Evolutionary conservation across 2,797 vertebrate species (phyloP).

Genomic region (Halcyon badia): DNA sequence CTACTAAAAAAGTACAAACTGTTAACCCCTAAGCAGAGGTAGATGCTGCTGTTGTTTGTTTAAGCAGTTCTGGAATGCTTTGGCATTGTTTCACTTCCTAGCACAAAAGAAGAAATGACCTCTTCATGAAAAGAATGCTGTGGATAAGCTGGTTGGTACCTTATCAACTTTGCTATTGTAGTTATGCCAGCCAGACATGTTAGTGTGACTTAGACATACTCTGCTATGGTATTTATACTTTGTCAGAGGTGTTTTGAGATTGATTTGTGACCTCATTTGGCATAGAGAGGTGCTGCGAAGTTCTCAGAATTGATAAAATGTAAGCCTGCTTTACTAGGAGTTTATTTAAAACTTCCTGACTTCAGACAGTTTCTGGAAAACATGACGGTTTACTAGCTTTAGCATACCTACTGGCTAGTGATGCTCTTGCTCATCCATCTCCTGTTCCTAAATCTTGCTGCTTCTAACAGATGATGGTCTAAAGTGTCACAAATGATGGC

Average conservation of each 20-base stretch:
- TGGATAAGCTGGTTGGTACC: conserved; percentile 70
- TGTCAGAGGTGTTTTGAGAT: conserved; percentile 65
- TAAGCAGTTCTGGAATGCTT: conserved; percentile 61
- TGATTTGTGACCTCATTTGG: conserved; percentile 76
- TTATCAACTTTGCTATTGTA: conserved; percentile 75
- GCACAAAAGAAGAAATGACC: conserved; percentile 78
- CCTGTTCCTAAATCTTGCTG: not conserved
- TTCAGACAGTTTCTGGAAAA: not conserved
- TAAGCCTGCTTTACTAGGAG: not conserved
- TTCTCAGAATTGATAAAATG: conserved; percentile 57
- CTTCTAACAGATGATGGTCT: not conserved
- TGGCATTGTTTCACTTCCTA: conserved; percentile 61
- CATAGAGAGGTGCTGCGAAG: conserved; percentile 30
- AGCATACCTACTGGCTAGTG: not conserved
- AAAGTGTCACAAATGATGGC: not conserved
- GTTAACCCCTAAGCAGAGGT: not conserved
- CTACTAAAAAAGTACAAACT: conserved; percentile 1
- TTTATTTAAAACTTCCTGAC: conserved; percentile 23
- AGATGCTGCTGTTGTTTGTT: conserved; percentile 16
- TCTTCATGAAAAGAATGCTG: conserved; percentile 78
- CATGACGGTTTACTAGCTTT: not conserved
- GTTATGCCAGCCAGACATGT: conserved; percentile 73
- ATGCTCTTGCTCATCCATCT: not conserved
- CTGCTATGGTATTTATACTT: conserved; percentile 72
- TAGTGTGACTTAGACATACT: conserved; percentile 65